These are phyloP conservation scores for Chaetogeoica ovagalla DNA, from an alignment of 2,888 invertebrate genomes.

Conservation along the genomic window DNA sequence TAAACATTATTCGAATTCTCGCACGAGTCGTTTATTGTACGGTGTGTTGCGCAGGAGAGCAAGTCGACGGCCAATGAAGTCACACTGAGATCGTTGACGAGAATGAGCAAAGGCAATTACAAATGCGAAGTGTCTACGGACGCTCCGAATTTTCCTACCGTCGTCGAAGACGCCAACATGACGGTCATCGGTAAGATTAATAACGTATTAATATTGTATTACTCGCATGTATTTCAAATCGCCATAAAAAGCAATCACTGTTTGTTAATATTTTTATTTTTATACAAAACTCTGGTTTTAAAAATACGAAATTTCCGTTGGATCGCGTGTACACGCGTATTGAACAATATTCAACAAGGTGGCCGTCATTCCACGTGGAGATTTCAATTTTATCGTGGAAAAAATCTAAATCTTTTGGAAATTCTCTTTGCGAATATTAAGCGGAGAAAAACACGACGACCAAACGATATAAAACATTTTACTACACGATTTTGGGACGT, in stretches of 20 bases:
- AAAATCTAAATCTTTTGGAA: neutral
- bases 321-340: too few relatives aligned
- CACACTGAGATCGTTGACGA: constrained; percentile 11
- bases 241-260: too few relatives aligned
- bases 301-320: too few relatives aligned
- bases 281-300: too few relatives aligned
- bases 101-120: constrained; percentile 31
- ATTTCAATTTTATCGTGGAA: neutral
- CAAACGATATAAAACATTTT: too few relatives aligned
- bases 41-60: neutral
- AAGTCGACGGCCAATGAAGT: constrained; percentile 21
- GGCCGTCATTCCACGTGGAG: too few relatives aligned
- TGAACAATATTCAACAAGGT: neutral
- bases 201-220: neutral
- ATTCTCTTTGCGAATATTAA: neutral
- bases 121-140: constrained; percentile 46
- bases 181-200: constrained; percentile 33
- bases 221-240: neutral
- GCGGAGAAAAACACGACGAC: too few relatives aligned
- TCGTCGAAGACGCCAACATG: constrained; percentile 40
- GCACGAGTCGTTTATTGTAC: neutral
- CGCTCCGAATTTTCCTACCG: constrained; percentile 42
- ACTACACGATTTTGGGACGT: too few relatives aligned
- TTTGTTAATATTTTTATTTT: too few relatives aligned
- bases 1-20: too few relatives aligned